Percentiles rank a stretch among this genome's conserved stretches.
Evolutionary conservation across 2,888 invertebrate species (phyloP).

Genomic region (Melieria omissa): DNA sequence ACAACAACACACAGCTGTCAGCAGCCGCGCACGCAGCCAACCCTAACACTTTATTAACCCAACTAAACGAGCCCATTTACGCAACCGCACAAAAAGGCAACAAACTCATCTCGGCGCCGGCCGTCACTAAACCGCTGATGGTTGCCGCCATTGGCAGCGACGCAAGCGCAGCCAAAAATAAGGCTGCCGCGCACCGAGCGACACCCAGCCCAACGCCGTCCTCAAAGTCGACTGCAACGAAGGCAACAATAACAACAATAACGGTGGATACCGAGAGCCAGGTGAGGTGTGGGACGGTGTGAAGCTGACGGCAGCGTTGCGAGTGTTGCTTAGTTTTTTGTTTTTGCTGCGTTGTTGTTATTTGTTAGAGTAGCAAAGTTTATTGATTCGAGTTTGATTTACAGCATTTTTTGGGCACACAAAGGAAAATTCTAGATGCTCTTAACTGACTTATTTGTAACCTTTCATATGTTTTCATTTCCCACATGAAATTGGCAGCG

Average conservation of each 20-base stretch:
- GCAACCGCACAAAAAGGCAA: slow-evolving; percentile 64
- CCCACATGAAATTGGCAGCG: too few relatives aligned
- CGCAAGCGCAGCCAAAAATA: slow-evolving; percentile 23
- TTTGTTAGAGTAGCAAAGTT: too few relatives aligned
- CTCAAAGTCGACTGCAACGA: slow-evolving; percentile 31
- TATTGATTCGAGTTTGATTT: background rate
- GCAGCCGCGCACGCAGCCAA: slow-evolving; percentile 40
- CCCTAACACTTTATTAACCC: slow-evolving; percentile 46
- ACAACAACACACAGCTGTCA: background rate
- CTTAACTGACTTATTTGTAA: background rate
- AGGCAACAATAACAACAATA: slow-evolving; percentile 40
- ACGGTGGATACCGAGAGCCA: slow-evolving; percentile 52
- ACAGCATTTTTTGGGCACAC: background rate
- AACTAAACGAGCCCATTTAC: slow-evolving; percentile 60
- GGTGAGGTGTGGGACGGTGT: slow-evolving; percentile 51
- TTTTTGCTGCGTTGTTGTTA: too few relatives aligned
- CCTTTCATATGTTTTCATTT: too few relatives aligned
- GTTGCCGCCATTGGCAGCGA: slow-evolving; percentile 24
- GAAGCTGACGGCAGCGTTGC: background rate
- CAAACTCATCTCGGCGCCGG: slow-evolving; percentile 57
- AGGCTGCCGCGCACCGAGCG: slow-evolving; percentile 22
- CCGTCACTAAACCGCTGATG: slow-evolving; percentile 57
- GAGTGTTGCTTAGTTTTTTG: slow-evolving; percentile 11
- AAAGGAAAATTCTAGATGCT: background rate
- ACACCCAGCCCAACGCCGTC: slow-evolving; percentile 36